These are phyloP conservation scores for Bubalus kerabau DNA, from an alignment of 2,113 vertebrate species.

Conservation along the genomic window DNA sequence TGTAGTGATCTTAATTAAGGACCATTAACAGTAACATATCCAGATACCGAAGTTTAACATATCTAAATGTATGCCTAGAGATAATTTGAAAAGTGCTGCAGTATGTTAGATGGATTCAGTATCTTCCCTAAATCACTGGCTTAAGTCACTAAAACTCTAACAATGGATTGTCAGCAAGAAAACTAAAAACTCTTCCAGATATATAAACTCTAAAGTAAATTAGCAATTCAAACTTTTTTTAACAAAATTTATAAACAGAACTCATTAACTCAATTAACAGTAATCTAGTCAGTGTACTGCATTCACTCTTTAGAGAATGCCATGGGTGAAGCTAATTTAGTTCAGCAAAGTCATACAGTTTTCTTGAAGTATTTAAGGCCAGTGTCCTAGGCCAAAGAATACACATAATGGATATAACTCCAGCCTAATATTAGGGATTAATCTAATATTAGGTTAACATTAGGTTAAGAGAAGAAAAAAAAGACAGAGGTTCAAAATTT, in stretches of 20 bases:
- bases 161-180: not conserved
- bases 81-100: not conserved
- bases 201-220: slow-evolving; percentile 20
- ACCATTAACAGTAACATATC: not conserved
- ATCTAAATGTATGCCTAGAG: slow-evolving; percentile 14
- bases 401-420: not conserved
- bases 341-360: slow-evolving; percentile 7
- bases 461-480: not conserved
- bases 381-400: not conserved
- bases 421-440: not conserved
- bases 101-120: not conserved
- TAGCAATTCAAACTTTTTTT: slow-evolving; percentile 21
- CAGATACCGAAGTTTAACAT: slow-evolving; percentile 33
- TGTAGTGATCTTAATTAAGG: not conserved
- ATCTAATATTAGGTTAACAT: not conserved
- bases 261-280: not conserved
- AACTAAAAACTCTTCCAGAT: slow-evolving; percentile 29
- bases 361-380: slow-evolving; percentile 13
- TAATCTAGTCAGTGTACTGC: not conserved
- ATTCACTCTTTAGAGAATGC: not conserved
- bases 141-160: not conserved
- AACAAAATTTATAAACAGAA: slow-evolving; percentile 36
- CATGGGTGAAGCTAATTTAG: slow-evolving; percentile 14
- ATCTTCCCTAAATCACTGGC: slow-evolving; percentile 6
- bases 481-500: not conserved